Evolutionary conservation across 2,888 invertebrate species (phyloP).

Genomic region (Sabatieria punctata): DNA sequence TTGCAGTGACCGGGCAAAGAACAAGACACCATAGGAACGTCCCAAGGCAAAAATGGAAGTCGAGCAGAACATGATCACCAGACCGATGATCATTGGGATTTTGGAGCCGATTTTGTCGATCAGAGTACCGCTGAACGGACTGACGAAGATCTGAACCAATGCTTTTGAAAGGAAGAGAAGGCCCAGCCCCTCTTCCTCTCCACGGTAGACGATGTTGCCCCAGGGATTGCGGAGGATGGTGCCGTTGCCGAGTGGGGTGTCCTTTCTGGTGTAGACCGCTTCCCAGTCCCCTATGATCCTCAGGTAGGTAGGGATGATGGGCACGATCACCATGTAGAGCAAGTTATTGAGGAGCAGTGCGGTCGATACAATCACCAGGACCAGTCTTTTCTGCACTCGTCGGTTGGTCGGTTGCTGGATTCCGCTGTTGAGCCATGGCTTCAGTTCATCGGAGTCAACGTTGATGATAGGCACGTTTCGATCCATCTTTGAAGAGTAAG

Average conservation of each 20-base stretch:
- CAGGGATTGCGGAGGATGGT: too few species aligned
- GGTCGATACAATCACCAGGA: slow-evolving; percentile 87
- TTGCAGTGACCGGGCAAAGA: slow-evolving; percentile 90
- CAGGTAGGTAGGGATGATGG: slow-evolving; percentile 90
- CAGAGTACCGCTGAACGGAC: slow-evolving; percentile 91
- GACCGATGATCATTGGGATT: slow-evolving; percentile 96
- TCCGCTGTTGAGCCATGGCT: slow-evolving; percentile 20
- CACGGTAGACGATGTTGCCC: slow-evolving; percentile 41
- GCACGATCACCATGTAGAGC: slow-evolving; percentile 99
- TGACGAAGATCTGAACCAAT: slow-evolving; percentile 90
- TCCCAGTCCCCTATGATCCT: slow-evolving; percentile 33
- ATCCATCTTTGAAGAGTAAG: too few species aligned
- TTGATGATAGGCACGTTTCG: slow-evolving; percentile 29
- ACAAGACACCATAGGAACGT: slow-evolving; percentile 77
- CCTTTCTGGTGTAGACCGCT: slow-evolving; percentile 37
- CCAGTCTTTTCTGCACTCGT: slow-evolving; percentile 50
- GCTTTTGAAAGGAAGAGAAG: slow-evolving; percentile 96
- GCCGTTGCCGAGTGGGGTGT: slow-evolving; percentile 37
- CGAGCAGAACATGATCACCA: slow-evolving; percentile 92
- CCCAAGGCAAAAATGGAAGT: slow-evolving; percentile 78
- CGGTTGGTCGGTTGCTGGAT: slow-evolving; percentile 15
- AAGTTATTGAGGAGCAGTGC: slow-evolving; percentile 95
- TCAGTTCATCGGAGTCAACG: slow-evolving; percentile 22
- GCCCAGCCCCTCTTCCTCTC: slow-evolving; percentile 86
- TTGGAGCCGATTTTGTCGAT: slow-evolving; percentile 98